Evolutionary conservation across 1,140 invertebrate species (phyloP).

Genomic region (Sinella curviseta): DNA sequence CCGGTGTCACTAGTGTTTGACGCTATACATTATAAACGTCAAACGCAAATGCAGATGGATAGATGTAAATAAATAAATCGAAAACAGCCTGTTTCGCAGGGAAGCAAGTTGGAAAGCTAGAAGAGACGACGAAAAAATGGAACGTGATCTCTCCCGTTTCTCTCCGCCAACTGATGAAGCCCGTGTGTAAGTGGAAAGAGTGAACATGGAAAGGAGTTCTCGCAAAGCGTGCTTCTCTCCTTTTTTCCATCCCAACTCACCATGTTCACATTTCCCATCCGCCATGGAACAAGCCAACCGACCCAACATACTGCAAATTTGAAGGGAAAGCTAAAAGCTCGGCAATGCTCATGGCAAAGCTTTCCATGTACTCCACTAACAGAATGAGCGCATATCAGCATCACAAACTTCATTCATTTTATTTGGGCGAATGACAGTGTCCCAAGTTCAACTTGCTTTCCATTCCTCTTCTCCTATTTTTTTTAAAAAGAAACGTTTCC

Average conservation of each 20-base stretch:
- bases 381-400: not conserved
- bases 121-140: conserved; percentile 9
- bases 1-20: not conserved
- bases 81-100: not conserved
- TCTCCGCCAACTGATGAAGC: conserved; percentile 12
- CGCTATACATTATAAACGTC: not conserved
- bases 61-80: not conserved
- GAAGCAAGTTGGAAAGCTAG: not conserved
- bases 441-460: not conserved
- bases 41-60: not conserved
- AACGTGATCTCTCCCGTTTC: conserved; percentile 19
- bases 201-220: not conserved
- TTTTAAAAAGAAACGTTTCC: no score
- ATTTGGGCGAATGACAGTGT: not conserved
- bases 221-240: not conserved
- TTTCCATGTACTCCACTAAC: not conserved
- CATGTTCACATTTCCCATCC: not conserved
- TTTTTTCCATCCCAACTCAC: not conserved
- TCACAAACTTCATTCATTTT: conserved; percentile 51
- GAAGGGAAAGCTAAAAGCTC: not conserved
- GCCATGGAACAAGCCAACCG: not conserved
- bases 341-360: not conserved
- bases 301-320: no score
- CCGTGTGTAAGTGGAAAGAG: not conserved
- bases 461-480: no score